Conservation (phyloP, 2,113 vertebrate genomes). For the Asarcornis scutulata region DNA sequence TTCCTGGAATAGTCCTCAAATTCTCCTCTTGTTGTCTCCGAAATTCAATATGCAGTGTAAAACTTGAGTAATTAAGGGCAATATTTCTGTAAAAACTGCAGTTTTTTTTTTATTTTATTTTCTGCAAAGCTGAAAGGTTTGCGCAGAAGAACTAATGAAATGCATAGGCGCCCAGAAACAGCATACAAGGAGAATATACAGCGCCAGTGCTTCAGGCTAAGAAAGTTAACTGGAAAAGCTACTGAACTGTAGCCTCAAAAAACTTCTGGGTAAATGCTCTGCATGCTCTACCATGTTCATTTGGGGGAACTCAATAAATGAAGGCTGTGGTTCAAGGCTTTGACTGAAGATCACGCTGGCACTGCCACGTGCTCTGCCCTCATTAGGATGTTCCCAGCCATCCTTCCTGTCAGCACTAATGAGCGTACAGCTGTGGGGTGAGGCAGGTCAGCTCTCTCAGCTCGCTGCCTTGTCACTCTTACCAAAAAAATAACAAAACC, state of each 20-base stretch:
- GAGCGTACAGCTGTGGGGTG: neutral
- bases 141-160: neutral
- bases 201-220: neutral
- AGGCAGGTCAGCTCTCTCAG: neutral
- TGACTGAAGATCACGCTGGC: neutral
- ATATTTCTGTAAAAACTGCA: neutral
- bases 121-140: neutral
- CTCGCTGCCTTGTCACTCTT: neutral
- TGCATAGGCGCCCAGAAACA: neutral
- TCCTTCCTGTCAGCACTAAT: neutral
- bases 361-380: neutral
- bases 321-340: neutral
- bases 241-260: neutral
- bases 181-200: accelerated
- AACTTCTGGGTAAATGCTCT: neutral
- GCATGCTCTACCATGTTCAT: neutral
- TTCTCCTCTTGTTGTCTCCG: neutral
- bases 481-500: neutral
- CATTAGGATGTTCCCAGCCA: neutral
- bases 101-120: neutral
- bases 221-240: neutral
- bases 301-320: neutral
- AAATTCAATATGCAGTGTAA: neutral
- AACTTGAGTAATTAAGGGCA: neutral
- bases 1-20: neutral